Percentiles rank a stretch among this genome's conserved stretches.
Conservation (phyloP, 2,113 vertebrate genomes). For the Corvus moneduloides region DNA sequence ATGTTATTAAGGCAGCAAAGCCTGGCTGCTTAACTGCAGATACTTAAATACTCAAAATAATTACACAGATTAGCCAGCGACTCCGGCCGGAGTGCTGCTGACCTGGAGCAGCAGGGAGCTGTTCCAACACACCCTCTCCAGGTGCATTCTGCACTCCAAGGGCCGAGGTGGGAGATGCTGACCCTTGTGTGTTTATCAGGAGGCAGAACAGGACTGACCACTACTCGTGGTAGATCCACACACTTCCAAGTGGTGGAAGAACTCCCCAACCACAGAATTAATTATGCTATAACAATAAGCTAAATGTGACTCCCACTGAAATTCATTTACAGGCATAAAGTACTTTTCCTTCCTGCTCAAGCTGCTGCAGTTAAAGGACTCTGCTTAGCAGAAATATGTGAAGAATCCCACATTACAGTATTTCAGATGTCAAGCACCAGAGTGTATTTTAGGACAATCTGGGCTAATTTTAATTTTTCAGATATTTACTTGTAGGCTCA, state of each 20-base stretch:
- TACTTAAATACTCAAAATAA: constrained; percentile 50
- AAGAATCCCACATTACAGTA: background rate
- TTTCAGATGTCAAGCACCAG: background rate
- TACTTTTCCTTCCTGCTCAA: background rate
- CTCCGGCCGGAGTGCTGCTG: background rate
- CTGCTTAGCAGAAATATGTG: background rate
- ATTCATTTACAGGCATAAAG: background rate
- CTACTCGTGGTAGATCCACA: background rate
- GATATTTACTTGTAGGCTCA: background rate
- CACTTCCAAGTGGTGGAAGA: background rate
- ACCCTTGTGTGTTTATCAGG: background rate
- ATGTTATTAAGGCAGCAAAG: constrained; percentile 42
- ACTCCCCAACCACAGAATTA: background rate
- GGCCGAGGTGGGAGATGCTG: background rate
- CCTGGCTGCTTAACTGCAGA: constrained; percentile 33
- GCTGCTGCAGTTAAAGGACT: background rate
- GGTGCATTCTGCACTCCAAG: fast-evolving
- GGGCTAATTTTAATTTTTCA: background rate
- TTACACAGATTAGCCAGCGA: background rate
- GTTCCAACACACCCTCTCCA: background rate
- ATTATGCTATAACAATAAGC: background rate
- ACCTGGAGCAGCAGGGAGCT: background rate
- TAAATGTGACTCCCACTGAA: background rate
- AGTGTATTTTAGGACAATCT: background rate
- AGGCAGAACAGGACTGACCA: background rate